phyloP scores from a whole-genome alignment of 23 tunicate species.

The Halocynthia roretzi region DNA sequence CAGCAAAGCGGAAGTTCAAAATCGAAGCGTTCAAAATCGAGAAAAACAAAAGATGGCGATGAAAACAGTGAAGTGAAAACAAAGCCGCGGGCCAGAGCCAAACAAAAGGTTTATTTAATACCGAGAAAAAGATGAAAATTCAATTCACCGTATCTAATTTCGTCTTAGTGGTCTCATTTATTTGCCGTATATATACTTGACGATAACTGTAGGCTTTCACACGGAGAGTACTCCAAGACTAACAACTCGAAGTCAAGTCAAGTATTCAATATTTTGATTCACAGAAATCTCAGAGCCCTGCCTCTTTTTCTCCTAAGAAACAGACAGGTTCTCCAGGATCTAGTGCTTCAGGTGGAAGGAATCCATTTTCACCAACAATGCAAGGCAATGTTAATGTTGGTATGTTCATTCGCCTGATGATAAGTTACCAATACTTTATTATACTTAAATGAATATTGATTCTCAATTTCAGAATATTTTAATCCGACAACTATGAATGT shows the following conservation, averaged over 20 bases:
- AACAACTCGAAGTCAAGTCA: background rate
- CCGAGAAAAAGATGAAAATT: too few relatives aligned
- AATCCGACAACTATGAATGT: conserved; percentile 19
- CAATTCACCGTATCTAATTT: too few relatives aligned
- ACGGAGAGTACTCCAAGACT: background rate
- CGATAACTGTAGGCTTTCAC: background rate
- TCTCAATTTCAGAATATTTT: background rate
- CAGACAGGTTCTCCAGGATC: conserved; percentile 4
- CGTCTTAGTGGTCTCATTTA: too few relatives aligned
- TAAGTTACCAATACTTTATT: background rate
- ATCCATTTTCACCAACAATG: background rate
- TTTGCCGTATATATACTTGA: conserved; percentile 2
- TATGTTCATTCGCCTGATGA: background rate
- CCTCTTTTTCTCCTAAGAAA: conserved; percentile 15
- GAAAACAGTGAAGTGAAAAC: conserved; percentile 50
- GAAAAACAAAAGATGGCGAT: conserved; percentile 55
- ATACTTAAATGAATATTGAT: background rate
- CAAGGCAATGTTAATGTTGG: background rate
- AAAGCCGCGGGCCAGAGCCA: conserved; percentile 23
- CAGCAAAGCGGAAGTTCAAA: conserved; percentile 40
- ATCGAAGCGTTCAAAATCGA: conserved; percentile 58
- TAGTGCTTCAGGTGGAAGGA: conserved; percentile 1
- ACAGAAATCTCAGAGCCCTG: conserved; percentile 20
- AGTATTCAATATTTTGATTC: background rate
- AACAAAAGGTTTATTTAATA: conserved; percentile 36